A percentile compares a stretch with the other conserved stretches of the same genome.
Conservation (phyloP, 1,140 invertebrate genomes). For the Drosophila yakuba region DNA sequence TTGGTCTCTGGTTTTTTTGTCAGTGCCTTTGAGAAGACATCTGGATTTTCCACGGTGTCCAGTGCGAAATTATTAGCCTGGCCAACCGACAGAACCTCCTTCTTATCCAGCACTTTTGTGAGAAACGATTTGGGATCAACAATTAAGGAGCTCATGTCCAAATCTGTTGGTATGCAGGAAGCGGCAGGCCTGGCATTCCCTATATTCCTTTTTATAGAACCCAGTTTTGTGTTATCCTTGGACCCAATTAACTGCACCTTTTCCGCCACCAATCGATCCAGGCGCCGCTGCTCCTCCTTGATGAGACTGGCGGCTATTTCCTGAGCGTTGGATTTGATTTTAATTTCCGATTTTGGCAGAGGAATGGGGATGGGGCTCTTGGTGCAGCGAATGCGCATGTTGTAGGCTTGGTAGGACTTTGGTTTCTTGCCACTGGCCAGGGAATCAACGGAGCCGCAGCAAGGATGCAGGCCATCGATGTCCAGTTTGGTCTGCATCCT, state of each 20-base stretch:
- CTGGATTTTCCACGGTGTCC: background rate
- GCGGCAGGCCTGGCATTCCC: too few species aligned
- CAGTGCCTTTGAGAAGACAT: background rate
- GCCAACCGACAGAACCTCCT: background rate
- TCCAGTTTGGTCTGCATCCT: background rate
- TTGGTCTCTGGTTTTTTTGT: background rate
- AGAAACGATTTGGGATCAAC: slow-evolving; percentile 8
- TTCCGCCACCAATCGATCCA: slow-evolving; percentile 11
- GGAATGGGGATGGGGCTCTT: background rate
- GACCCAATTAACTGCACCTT: background rate
- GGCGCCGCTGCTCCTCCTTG: slow-evolving; percentile 22
- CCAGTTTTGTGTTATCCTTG: background rate
- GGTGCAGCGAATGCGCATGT: background rate
- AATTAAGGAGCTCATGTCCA: background rate
- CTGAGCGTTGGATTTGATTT: too few species aligned
- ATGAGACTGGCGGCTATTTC: background rate
- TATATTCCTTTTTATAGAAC: background rate
- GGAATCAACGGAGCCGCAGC: background rate
- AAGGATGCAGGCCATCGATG: background rate
- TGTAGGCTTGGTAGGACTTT: background rate
- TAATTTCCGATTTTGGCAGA: too few species aligned
- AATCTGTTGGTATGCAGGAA: background rate
- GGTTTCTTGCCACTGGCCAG: background rate
- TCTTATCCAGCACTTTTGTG: background rate
- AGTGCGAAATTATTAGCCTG: too few species aligned